Evolutionary conservation across 2,113 vertebrate species (phyloP), one percentile per base, ranked within the genome.

Genomic region (Amazona guildingii): DNA sequence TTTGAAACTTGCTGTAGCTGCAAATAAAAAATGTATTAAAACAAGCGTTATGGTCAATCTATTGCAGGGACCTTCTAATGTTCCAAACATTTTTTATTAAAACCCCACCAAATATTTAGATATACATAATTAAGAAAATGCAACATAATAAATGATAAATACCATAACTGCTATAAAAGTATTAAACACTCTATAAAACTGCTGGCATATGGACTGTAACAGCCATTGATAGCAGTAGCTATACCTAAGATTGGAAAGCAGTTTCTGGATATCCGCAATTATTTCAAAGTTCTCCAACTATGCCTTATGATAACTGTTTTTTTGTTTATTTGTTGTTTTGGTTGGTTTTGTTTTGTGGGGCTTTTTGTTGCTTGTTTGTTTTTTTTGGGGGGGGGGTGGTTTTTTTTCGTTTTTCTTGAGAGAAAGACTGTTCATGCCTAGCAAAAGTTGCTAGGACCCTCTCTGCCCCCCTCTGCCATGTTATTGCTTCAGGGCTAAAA

Each of bases 401-500:
- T 51, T 37, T 23, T 39, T 29, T 31, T 49, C 13, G 1, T 49
- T 51, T 51, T 51, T 51, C 49, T 51, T 69, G 17, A 23, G 41
- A 20, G 9, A 39, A 21, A 49, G 13, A 25, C 4, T 55, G 4
- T 35, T 94, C 2, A 2, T 84, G 31, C 54, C 28, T 67, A 61
- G 28, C 31, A 48, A 43, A 93, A 78, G 61, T 52, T 75, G 44
- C 48, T 41, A 62, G 39, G 39, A 37, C 14, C 63, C 70, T 80
- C 17, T 75, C 61, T 87, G 62, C 23, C 41, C 74, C 13, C 10
- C 54, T 61, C 43, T 79, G 49, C 44, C 74, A 10, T 91, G 54
- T 94, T 88, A 86, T 44, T 83, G 57, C 80, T 82, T 78, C 76
- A 79, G 88, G 92, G 83, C 68, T 92, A 88, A 90, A 68, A 90